A percentile compares a stretch with the other conserved stretches of the same genome.
phyloP scores from a whole-genome alignment of 1,140 invertebrate species.

The Tetragonula clypearis region DNA sequence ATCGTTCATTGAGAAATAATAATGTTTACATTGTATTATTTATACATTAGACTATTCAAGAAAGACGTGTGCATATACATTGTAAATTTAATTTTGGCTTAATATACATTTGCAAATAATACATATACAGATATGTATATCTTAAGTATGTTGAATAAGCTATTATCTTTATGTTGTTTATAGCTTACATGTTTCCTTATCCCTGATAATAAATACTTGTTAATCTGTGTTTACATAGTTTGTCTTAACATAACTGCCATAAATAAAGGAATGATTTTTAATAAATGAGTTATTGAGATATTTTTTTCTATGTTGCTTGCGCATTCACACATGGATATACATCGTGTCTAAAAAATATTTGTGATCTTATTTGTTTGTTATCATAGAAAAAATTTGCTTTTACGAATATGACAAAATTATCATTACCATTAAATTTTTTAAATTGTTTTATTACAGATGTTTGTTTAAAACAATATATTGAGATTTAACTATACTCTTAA shows the following conservation, averaged over 20 bases:
- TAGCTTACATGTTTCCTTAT: constrained; percentile 4
- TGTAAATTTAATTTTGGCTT: constrained; percentile 56
- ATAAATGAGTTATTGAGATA: neutral
- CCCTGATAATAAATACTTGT: neutral
- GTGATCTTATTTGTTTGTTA: constrained; percentile 7
- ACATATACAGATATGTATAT: constrained; percentile 22
- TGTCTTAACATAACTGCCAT: neutral
- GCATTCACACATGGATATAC: neutral
- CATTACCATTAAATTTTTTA: constrained; percentile 39
- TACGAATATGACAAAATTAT: neutral
- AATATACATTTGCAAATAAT: constrained; percentile 27
- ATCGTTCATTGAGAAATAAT: constrained; percentile 1
- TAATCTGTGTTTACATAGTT: neutral
- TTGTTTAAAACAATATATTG: constrained; percentile 66
- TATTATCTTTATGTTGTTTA: constrained; percentile 31
- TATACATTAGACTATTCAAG: constrained; percentile 26
- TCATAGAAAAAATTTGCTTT: neutral
- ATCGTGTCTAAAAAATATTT: constrained; percentile 5
- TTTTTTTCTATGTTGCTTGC: constrained; percentile 1
- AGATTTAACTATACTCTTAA: constrained; percentile 56
- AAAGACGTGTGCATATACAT: constrained; percentile 30
- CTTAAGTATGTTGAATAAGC: constrained; percentile 14
- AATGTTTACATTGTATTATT: constrained; percentile 37
- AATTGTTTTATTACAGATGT: constrained; percentile 73
- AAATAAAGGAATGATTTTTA: neutral